These are phyloP conservation scores for Myrmophylax atrothorax DNA, from an alignment of 2,113 vertebrate genomes.

Conservation along the genomic window DNA sequence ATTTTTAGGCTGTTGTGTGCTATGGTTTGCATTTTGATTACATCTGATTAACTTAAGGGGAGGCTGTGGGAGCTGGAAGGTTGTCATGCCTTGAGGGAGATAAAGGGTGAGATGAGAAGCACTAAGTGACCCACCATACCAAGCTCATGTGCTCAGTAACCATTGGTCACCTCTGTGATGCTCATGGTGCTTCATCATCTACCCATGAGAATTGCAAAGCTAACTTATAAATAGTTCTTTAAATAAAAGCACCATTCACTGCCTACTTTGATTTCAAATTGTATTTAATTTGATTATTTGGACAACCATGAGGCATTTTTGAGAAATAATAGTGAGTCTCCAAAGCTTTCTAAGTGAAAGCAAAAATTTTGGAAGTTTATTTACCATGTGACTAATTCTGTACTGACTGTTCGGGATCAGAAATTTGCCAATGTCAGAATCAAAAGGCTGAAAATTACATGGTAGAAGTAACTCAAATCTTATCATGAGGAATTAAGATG, in stretches of 20 bases:
- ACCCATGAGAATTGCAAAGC: neutral
- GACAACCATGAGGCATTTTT: neutral
- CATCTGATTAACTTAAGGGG: slow-evolving; percentile 4
- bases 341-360: neutral
- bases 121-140: neutral
- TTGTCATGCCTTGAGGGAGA: neutral
- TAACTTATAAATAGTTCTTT: neutral
- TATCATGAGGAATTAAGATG: neutral
- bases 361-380: neutral
- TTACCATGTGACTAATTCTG: neutral
- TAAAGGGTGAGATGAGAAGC: slow-evolving; percentile 3
- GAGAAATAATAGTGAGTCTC: neutral
- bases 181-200: neutral
- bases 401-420: neutral
- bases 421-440: neutral
- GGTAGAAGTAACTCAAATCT: neutral
- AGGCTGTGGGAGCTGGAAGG: neutral
- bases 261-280: neutral
- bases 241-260: neutral
- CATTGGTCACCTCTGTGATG: neutral
- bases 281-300: neutral
- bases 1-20: slow-evolving; percentile 11
- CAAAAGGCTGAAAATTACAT: neutral
- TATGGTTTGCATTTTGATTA: slow-evolving; percentile 27
- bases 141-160: neutral